A percentile compares a stretch with the other conserved stretches of the same genome.
Conservation (phyloP, 2,113 vertebrate genomes). For the Mellivora capensis region DNA sequence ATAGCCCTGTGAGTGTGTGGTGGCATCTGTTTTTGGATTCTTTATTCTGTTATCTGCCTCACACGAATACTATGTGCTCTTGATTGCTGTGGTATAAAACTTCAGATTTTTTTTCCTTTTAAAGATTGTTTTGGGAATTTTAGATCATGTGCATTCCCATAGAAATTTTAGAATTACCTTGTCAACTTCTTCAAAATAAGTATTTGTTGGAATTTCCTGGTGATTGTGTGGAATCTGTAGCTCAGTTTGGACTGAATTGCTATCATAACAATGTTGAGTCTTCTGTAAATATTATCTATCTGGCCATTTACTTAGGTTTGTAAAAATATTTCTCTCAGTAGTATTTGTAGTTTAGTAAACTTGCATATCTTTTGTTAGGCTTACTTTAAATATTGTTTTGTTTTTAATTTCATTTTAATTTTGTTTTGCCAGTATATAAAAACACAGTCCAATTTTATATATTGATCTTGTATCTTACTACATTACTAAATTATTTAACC, state of each 20-base stretch:
- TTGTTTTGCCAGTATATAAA: neutral
- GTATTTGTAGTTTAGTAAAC: neutral
- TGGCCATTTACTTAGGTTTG: neutral
- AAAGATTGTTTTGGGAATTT: neutral
- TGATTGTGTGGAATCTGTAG: neutral
- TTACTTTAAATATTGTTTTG: neutral
- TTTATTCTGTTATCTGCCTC: neutral
- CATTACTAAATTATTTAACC: neutral
- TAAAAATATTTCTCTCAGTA: neutral
- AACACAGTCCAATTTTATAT: neutral
- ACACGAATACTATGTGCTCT: neutral
- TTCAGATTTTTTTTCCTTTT: neutral
- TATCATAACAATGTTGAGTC: neutral
- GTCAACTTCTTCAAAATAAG: neutral
- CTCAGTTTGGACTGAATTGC: neutral
- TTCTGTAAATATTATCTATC: neutral
- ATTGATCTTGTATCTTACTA: neutral
- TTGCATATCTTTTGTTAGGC: neutral
- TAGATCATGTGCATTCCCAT: neutral
- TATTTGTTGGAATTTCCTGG: neutral
- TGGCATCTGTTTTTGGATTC: neutral
- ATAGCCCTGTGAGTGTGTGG: neutral
- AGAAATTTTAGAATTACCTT: neutral
- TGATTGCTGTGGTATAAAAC: neutral
- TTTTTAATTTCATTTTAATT: neutral